Evolutionary conservation across 2,113 vertebrate species (phyloP).

Genomic region (Nesoenas mayeri): DNA sequence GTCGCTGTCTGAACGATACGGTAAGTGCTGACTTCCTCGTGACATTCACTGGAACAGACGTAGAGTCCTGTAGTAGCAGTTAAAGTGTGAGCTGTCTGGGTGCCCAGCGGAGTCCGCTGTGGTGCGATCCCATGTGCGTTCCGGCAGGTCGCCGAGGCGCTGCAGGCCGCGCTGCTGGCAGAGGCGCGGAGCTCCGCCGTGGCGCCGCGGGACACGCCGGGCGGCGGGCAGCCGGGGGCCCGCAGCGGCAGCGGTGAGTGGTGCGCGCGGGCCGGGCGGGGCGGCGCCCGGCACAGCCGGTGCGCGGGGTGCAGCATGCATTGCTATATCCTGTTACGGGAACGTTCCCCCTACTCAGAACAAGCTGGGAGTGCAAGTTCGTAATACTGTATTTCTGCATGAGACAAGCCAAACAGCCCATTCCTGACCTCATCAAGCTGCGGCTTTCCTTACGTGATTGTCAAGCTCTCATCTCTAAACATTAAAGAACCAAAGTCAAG

Average conservation of each 20-base stretch:
- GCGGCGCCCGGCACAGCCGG: too few relatives aligned
- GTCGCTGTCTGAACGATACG: not conserved
- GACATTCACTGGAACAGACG: not conserved
- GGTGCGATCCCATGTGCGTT: too few relatives aligned
- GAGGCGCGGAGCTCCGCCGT: slow-evolving; percentile 66
- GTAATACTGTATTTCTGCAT: not conserved
- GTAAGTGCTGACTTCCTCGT: not conserved
- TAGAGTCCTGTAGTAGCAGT: not conserved
- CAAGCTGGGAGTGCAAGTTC: not conserved
- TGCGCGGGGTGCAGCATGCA: too few relatives aligned
- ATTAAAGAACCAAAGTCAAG: not conserved
- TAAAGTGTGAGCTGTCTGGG: not conserved
- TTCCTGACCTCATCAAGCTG: not conserved
- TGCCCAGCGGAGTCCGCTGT: too few relatives aligned
- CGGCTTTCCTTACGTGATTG: not conserved
- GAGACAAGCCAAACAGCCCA: not conserved
- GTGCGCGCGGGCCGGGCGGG: too few relatives aligned
- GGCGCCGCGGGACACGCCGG: too few relatives aligned
- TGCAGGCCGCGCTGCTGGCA: slow-evolving; percentile 79
- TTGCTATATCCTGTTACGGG: too few relatives aligned
- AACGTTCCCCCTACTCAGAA: not conserved
- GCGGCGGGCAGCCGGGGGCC: too few relatives aligned
- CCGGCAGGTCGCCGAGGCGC: slow-evolving; percentile 48
- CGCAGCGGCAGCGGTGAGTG: too few relatives aligned
- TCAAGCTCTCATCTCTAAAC: not conserved